Base-by-base conservation (phyloP, 2,888 invertebrate species). In the Limnephilus marmoratus region DNA sequence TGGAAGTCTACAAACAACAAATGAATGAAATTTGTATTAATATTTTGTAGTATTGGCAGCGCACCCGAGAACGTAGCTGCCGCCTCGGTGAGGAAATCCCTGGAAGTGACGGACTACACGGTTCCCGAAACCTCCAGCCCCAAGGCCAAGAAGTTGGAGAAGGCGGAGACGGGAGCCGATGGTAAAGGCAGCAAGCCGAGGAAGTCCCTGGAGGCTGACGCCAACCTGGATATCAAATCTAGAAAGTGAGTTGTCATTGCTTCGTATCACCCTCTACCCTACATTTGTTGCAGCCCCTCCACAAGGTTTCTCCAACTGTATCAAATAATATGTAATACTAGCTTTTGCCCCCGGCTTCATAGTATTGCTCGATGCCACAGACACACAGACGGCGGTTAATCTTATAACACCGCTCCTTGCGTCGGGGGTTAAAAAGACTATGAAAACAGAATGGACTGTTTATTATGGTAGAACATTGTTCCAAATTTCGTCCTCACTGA, bases 81-180 rank as follows among this genome's bases (percentile, higher is more conserved):
- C 93, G 96, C 96, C 29, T 95, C 96, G 82, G 96, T 96, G 94
- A 95, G 96, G 94, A 96, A 96, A 94, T 96, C 96, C 31, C 94
- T 96, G 94, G 93, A 93, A 90, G 81, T 95, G 95, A 94, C 92
- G 93, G 68, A 94, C 34, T 41, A 37, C 29, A 86, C 13, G 41
- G 80, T 83, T 31, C 13, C 90, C 41, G 93, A 93, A 34, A 87
- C 90, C 12, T 24, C 49, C 13, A 86, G 83, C 37, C 88, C 91
- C 49, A 92, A 92, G 86, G 34, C 91, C 29, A 92, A 90, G 83
- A 93, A 91, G 34, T 37, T 83, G 9, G 92, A 93, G 15, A 12
- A 89, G 7, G 49, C 83, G 3, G 93, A 93, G 24, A 92, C 80
- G 2, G 90, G 90, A 85, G 45, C 91, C 7, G 92, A 91, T 29